Evolutionary conservation across 2,113 vertebrate genomes (phyloP), one percentile per base, ranked within the genome.

Genomic region (Rissa tridactyla): DNA sequence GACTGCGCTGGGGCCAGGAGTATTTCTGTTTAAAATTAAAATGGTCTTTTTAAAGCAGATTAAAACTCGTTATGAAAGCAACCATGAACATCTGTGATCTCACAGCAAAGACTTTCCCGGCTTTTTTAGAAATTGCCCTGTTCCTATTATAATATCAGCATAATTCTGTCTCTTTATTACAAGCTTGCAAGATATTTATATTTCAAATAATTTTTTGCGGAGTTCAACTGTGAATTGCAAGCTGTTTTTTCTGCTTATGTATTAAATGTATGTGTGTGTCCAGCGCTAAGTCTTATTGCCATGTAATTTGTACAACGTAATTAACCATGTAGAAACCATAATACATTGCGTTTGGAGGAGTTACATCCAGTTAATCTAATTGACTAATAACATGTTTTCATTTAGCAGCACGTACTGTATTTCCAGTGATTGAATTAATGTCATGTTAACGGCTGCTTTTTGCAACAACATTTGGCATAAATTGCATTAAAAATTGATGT

Each of bases 401-500:
- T 96, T 97, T 96, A 95, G 95, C 94, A 90, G 92, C 95, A 95
- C 91, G 82, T 97, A 97, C 95, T 88, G 91, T 90, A 96, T 95
- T 97, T 97, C 94, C 96, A 95, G 94, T 95, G 97, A 97, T 94
- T 96, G 96, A 97, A 97, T 97, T 97, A 97, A 96, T 93, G 95
- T 94, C 97, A 96, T 88, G 96, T 97, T 97, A 97, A 97, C 89
- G 76, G 92, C 95, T 95, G 94, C 94, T 88, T 96, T 96, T 96
- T 96, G 92, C 94, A 96, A 97, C 95, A 96, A 97, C 96, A 96
- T 95, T 97, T 96, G 95, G 97, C 94, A 97, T 96, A 96, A 97
- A 97, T 94, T 96, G 96, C 95, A 95, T 97, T 97, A 97, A 97
- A 97, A 97, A 97, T 97, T 94, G 95, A 97, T 97, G 96, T 96